Conservation (phyloP, 2,888 invertebrate species). For the Acronicta psi region DNA sequence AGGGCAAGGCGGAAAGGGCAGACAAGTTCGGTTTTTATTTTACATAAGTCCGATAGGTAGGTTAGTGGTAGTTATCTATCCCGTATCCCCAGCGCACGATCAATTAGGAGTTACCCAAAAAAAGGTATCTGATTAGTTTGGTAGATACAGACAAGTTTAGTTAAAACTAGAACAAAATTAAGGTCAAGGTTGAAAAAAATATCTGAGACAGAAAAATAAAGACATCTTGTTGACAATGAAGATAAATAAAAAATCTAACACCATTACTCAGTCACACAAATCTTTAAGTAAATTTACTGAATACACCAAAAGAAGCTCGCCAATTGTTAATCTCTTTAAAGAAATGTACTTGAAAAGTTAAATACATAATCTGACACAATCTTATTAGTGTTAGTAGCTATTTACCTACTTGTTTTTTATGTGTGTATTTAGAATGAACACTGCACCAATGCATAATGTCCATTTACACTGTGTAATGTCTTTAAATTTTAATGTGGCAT, state of each 20-base stretch:
- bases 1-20: too few relatives aligned
- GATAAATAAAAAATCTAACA: slow-evolving; percentile 8
- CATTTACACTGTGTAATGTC: too few relatives aligned
- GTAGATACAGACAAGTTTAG: background rate
- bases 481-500: too few relatives aligned
- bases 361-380: slow-evolving; percentile 49
- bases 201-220: slow-evolving; percentile 10
- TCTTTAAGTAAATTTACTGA: slow-evolving; percentile 14
- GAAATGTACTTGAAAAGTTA: slow-evolving; percentile 33
- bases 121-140: too few relatives aligned
- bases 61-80: too few relatives aligned
- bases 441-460: too few relatives aligned
- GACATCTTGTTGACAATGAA: slow-evolving; percentile 17
- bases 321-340: slow-evolving; percentile 47
- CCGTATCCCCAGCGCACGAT: too few relatives aligned
- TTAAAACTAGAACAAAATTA: slow-evolving; percentile 16
- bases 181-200: slow-evolving; percentile 28
- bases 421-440: background rate
- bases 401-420: background rate
- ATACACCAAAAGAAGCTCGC: slow-evolving; percentile 38
- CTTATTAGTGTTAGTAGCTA: slow-evolving; percentile 26
- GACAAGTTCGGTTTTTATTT: too few relatives aligned
- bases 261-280: slow-evolving; percentile 19
- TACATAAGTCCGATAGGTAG: too few relatives aligned
- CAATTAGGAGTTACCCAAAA: too few relatives aligned